These are phyloP conservation scores for Thymelicus sylvestris DNA, from an alignment of 2,888 invertebrate genomes.

Conservation along the genomic window DNA sequence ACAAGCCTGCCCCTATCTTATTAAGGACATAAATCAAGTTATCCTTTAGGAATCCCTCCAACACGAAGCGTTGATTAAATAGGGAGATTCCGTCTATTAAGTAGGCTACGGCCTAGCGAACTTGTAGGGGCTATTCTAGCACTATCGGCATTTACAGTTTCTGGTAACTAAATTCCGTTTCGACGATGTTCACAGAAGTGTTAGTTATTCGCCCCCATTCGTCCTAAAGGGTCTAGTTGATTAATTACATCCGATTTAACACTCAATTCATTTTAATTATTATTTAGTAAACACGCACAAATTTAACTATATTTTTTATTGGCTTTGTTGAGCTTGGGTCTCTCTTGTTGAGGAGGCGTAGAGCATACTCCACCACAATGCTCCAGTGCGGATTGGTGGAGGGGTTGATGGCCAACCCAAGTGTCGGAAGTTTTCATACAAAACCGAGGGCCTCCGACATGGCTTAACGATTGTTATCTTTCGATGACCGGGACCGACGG, in stretches of 20 bases:
- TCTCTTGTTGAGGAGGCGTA: no score
- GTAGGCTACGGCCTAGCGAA: slow-evolving; percentile 14
- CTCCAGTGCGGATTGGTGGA: no score
- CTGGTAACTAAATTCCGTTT: neutral
- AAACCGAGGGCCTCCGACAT: no score
- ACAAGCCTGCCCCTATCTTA: slow-evolving; percentile 3
- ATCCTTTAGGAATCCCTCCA: slow-evolving; percentile 1
- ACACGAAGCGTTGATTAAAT: slow-evolving; percentile 25
- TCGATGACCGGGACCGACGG: no score
- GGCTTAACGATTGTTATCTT: no score
- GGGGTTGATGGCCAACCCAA: no score
- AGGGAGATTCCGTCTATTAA: slow-evolving; percentile 26
- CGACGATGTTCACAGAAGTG: neutral
- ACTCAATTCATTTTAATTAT: no score
- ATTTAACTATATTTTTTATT: no score
- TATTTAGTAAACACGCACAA: no score
- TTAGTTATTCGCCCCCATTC: neutral
- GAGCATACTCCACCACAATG: no score
- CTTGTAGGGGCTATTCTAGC: neutral
- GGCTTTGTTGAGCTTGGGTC: no score
- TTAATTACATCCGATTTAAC: neutral
- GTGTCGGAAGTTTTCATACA: no score
- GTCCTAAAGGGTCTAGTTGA: neutral
- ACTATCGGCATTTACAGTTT: neutral
- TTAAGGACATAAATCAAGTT: slow-evolving; percentile 21